Evolutionary conservation across 2,888 invertebrate species (phyloP).

Genomic region (Laspeyria flexula): DNA sequence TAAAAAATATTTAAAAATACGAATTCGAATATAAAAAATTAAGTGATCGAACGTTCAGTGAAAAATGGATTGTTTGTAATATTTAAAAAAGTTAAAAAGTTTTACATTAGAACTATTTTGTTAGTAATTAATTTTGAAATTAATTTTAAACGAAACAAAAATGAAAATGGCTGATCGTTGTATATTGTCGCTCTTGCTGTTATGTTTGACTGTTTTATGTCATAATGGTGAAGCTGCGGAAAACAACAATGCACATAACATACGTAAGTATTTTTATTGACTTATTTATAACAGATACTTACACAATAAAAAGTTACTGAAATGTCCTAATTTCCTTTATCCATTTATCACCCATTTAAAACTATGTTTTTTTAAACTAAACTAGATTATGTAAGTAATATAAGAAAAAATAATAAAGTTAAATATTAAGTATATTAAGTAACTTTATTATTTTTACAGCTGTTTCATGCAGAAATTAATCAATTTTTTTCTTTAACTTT

Average conservation of each 20-base stretch:
- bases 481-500: no score
- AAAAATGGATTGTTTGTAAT: conserved; percentile 40
- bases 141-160: conserved; percentile 41
- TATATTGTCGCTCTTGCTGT: conserved; percentile 66
- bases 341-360: no score
- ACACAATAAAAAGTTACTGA: no score
- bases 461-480: no score
- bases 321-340: no score
- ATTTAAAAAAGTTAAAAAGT: conserved; percentile 21
- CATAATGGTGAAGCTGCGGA: conserved; percentile 71
- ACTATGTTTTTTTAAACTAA: no score
- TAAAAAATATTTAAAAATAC: conserved; percentile 15
- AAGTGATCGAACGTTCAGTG: conserved; percentile 41
- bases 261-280: conserved; percentile 67
- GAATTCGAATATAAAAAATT: conserved; percentile 25
- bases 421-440: no score
- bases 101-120: conserved; percentile 31
- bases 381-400: no score
- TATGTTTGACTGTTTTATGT: conserved; percentile 69
- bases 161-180: conserved; percentile 68
- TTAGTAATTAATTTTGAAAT: conserved; percentile 32
- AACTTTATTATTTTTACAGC: no score
- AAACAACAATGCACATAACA: conserved; percentile 59
- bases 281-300: neutral
- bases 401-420: no score